Evolutionary conservation across 53 echinoderm and acorn worm genomes (phyloP).

Genomic region (Luidia sarsii): DNA sequence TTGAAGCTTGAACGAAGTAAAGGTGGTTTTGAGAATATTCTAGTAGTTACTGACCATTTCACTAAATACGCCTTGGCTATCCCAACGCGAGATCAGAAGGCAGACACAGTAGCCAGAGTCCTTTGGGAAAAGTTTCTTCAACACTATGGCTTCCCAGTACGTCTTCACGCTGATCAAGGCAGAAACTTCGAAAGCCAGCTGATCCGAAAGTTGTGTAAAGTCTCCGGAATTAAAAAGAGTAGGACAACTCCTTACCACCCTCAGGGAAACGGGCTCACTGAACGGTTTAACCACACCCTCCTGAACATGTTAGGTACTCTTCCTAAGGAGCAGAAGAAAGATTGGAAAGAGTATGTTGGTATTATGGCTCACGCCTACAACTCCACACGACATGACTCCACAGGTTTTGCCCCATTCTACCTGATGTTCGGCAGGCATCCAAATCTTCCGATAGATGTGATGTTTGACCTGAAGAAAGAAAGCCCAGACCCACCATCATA

Average conservation of each 20-base stretch:
- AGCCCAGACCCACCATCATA: neutral
- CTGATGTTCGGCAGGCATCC: slow-evolving; percentile 45
- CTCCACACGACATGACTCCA: slow-evolving; percentile 19
- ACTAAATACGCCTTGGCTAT: slow-evolving; percentile 35
- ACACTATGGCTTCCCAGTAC: slow-evolving; percentile 46
- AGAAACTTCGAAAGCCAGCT: slow-evolving; percentile 44
- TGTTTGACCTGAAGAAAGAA: slow-evolving; percentile 9
- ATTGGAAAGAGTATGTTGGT: slow-evolving; percentile 32
- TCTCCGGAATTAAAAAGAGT: slow-evolving; percentile 22
- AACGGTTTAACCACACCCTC: slow-evolving; percentile 40
- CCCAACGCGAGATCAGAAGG: slow-evolving; percentile 31
- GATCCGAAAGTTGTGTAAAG: slow-evolving; percentile 21
- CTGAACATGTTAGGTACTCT: slow-evolving; percentile 53
- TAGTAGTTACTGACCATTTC: slow-evolving; percentile 43
- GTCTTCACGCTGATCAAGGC: slow-evolving; percentile 47
- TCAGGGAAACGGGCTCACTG: slow-evolving; percentile 39
- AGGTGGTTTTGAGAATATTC: slow-evolving; percentile 33
- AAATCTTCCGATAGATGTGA: slow-evolving; percentile 16
- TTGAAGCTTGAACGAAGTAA: slow-evolving; percentile 36
- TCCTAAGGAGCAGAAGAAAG: neutral
- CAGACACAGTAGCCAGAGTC: slow-evolving; percentile 32
- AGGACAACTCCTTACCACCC: slow-evolving; percentile 9
- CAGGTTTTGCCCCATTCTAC: slow-evolving; percentile 32
- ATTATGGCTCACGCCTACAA: slow-evolving; percentile 30
- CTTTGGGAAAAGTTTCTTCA: slow-evolving; percentile 33